A percentile compares a stretch with the other conserved stretches of the same genome.
phyloP scores from a whole-genome alignment of 2,797 vertebrate genomes.

The Syngnathus acus region DNA sequence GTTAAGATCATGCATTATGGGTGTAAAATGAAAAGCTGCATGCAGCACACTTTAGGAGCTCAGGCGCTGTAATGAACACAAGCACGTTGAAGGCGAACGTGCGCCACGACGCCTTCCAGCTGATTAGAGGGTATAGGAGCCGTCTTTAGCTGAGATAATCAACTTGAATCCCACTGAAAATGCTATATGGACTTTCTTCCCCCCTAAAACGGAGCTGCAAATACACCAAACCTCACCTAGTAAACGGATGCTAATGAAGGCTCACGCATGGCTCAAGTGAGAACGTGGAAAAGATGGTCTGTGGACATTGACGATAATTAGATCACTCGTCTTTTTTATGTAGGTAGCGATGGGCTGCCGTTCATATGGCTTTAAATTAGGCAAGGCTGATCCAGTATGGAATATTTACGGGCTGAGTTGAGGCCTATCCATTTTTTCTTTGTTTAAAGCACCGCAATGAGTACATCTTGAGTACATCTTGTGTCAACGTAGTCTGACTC shows the following conservation, averaged over 20 bases:
- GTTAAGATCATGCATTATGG: slow-evolving; percentile 7
- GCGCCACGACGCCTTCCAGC: slow-evolving; percentile 19
- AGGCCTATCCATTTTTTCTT: not conserved
- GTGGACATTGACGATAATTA: not conserved
- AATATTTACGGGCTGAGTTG: not conserved
- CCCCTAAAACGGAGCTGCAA: not conserved
- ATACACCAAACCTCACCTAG: not conserved
- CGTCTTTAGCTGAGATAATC: slow-evolving; percentile 50
- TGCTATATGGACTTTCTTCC: slow-evolving; percentile 37
- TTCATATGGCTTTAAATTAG: not conserved
- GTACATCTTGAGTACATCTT: too few species aligned
- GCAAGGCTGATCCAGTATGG: too few species aligned
- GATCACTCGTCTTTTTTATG: not conserved
- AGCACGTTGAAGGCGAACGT: slow-evolving; percentile 25
- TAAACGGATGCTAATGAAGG: not conserved
- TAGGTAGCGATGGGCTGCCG: too few species aligned
- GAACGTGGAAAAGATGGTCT: not conserved
- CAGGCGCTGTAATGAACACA: slow-evolving; percentile 26
- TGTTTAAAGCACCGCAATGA: too few species aligned
- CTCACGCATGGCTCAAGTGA: not conserved
- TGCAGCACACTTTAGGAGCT: slow-evolving; percentile 8
- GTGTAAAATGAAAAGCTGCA: slow-evolving; percentile 5
- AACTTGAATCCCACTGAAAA: slow-evolving; percentile 57
- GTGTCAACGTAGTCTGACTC: too few species aligned
- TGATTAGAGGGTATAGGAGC: slow-evolving; percentile 38